Conservation (phyloP, 2,797 vertebrate species). For the Muscicapa comitata region DNA sequence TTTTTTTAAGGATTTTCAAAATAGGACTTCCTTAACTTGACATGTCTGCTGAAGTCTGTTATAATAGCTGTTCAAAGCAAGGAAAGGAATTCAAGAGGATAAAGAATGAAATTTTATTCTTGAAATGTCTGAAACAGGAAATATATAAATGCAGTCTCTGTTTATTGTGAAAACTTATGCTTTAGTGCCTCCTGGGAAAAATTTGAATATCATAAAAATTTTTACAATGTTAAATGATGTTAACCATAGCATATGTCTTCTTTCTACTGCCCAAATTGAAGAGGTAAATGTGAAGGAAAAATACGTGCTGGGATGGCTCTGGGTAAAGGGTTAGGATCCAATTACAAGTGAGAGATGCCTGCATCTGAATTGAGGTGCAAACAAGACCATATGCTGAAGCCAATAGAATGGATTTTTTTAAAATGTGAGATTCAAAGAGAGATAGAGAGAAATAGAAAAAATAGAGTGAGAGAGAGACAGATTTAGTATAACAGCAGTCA, state of each 20-base stretch:
- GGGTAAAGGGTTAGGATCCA: neutral
- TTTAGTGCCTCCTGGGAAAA: neutral
- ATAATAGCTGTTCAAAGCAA: neutral
- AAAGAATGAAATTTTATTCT: neutral
- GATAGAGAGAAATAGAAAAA: neutral
- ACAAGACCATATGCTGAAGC: accelerated
- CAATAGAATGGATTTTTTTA: neutral
- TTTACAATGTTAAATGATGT: neutral
- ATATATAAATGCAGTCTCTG: neutral
- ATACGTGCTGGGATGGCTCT: neutral
- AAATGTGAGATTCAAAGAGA: neutral
- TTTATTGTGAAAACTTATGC: neutral
- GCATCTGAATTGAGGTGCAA: neutral
- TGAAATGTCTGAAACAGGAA: neutral
- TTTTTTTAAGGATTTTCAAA: neutral
- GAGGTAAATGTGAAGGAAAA: neutral
- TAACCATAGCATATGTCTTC: neutral
- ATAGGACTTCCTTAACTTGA: neutral
- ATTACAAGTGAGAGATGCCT: neutral
- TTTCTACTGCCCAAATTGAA: neutral
- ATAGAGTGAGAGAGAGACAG: neutral
- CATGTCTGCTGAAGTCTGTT: neutral
- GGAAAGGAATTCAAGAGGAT: neutral
- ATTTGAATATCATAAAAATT: neutral
- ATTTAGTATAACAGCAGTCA: too few relatives aligned